Evolutionary conservation across 2,113 vertebrate genomes (phyloP).

Genomic region (Hiodon alosoides): DNA sequence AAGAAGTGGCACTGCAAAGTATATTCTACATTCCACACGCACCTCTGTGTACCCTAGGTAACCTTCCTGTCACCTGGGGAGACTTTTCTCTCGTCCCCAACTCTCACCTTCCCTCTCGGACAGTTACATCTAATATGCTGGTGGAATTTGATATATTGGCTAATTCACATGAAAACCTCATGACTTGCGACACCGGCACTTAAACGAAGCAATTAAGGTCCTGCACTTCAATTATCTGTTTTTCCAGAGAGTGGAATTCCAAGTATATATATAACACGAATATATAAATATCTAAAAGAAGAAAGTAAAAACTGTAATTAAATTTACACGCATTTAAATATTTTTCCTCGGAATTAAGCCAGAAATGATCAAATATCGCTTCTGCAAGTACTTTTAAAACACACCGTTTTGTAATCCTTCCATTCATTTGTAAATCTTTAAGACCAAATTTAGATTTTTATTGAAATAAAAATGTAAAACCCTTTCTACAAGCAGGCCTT

Average conservation of each 20-base stretch:
- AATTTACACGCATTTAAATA: too few relatives aligned
- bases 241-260: constrained; percentile 9
- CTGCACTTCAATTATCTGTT: constrained; percentile 35
- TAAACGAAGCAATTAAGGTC: constrained; percentile 43
- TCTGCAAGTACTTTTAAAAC: too few relatives aligned
- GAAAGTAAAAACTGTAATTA: neutral
- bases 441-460: too few relatives aligned
- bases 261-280: neutral
- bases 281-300: neutral
- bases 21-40: too few relatives aligned
- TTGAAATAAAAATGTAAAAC: too few relatives aligned
- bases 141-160: constrained; percentile 61
- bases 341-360: too few relatives aligned
- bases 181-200: constrained; percentile 61
- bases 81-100: constrained; percentile 43
- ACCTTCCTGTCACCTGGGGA: constrained; percentile 2
- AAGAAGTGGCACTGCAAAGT: too few relatives aligned
- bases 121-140: constrained; percentile 62
- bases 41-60: too few relatives aligned
- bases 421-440: too few relatives aligned
- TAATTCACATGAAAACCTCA: constrained; percentile 63
- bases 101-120: constrained; percentile 38
- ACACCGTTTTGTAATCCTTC: too few relatives aligned
- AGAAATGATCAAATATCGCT: too few relatives aligned
- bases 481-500: too few relatives aligned